These are phyloP conservation scores for Solea senegalensis DNA, from an alignment of 2,113 vertebrate species.

Conservation along the genomic window DNA sequence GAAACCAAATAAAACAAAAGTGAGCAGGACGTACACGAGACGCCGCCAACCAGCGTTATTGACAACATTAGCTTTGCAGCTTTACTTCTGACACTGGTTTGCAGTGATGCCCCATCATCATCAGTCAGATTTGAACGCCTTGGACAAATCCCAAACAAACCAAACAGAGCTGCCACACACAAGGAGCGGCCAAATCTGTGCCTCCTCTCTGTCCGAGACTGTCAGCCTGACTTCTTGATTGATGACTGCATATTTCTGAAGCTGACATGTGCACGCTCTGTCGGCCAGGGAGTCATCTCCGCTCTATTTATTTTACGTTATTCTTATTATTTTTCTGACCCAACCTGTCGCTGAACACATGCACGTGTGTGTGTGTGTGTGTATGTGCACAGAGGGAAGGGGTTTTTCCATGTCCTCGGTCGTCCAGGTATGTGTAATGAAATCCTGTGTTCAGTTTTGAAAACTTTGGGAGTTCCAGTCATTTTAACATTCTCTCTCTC, in stretches of 20 bases:
- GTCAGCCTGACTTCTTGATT: constrained; percentile 52
- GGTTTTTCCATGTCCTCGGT: constrained; percentile 80
- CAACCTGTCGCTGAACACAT: constrained; percentile 40
- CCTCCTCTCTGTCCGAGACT: constrained; percentile 28
- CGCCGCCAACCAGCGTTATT: constrained; percentile 18
- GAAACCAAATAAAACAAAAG: constrained; percentile 51
- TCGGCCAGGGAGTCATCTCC: constrained; percentile 38
- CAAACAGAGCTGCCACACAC: background rate
- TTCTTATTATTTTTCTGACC: constrained; percentile 64
- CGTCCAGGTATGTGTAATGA: constrained; percentile 82
- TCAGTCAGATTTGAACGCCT: constrained; percentile 18
- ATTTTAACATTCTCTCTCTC: constrained; percentile 59
- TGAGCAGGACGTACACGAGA: background rate
- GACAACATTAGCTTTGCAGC: constrained; percentile 33
- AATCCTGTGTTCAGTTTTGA: constrained; percentile 77
- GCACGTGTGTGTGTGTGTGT: constrained; percentile 11
- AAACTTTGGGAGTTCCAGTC: constrained; percentile 75
- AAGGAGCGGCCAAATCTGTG: constrained; percentile 11
- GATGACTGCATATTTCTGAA: constrained; percentile 61
- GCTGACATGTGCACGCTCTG: constrained; percentile 45
- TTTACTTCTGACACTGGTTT: constrained; percentile 22
- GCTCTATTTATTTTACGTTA: constrained; percentile 63
- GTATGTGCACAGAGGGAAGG: constrained; percentile 32
- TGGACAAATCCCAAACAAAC: constrained; percentile 26
- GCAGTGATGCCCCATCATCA: constrained; percentile 28